Evolutionary conservation across 2,888 invertebrate genomes (phyloP), one percentile per base, ranked within the genome.

Genomic region (Polyommatus icarus): DNA sequence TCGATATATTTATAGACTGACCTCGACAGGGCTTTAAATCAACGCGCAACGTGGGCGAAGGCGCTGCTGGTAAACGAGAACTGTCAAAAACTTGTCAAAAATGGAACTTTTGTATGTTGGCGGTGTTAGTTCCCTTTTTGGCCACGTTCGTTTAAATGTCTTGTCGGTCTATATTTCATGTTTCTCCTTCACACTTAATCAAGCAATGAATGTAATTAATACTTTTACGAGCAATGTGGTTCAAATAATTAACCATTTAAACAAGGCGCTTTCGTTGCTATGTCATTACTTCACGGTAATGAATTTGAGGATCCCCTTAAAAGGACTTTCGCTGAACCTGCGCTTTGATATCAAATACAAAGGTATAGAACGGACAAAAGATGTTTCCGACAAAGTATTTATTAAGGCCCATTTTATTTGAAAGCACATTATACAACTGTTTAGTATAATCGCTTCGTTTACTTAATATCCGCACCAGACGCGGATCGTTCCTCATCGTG

Each of bases 391-490:
- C 20, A 24, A 24, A 61, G 24, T 3, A 61, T 61, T 61, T 24
- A 24, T 61, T 61, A 61, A 24, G 24, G 24, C 0, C 24, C 24
- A 10, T 61, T 61, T 61, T 24, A 61, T 8, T 24, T 61, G 24
- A 61, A 61, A 61, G 24, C 61, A 61, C 24, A 20, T 61, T 24
- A 61, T 61, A 59, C n/a, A 24, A 61, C 61, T 12, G 61, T 61
- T 61, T 29, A 18, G 29, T 29, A 67, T 67, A 67, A 67, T 67
- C 29, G 67, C 67, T 67, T 75, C 75, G 75, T 75, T 75, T 54
- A 50, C 75, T 75, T 29, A 75, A 75, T 75, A 75, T 75, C 75
- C 50, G 29, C 54, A 75, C 12, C 75, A 75, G 75, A 75, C 50
- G 50, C 5, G 75, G 46, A 75, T 50, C 75, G 50, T 75, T 75